Conservation (phyloP, 30 jellyfish, hydroid and myxozoan genomes). For the Hydractinia symbiolongicarpus region DNA sequence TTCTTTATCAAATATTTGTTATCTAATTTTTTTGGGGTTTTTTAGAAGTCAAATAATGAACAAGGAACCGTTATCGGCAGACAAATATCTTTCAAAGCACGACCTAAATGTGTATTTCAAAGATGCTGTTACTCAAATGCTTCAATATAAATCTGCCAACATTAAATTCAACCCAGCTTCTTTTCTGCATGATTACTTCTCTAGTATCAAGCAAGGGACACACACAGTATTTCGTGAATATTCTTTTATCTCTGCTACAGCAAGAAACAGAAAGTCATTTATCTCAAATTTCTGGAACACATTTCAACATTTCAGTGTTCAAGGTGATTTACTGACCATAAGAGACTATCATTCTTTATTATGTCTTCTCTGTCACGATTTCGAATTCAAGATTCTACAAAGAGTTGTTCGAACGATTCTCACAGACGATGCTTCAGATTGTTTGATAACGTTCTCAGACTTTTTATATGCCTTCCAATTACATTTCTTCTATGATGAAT, state of each 20-base stretch:
- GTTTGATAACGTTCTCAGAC: slow-evolving; percentile 58
- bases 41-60: too few species aligned
- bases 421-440: slow-evolving; percentile 71
- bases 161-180: slow-evolving; percentile 40
- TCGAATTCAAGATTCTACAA: slow-evolving; percentile 53
- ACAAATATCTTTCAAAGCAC: slow-evolving; percentile 1
- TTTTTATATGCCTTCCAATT: slow-evolving; percentile 65
- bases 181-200: slow-evolving; percentile 54
- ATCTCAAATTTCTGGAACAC: slow-evolving; percentile 54
- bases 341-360: slow-evolving; percentile 61
- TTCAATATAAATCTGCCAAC: slow-evolving; percentile 45
- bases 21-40: too few species aligned
- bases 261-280: slow-evolving; percentile 49
- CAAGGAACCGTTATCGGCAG: background rate
- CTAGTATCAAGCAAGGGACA: slow-evolving; percentile 51
- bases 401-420: slow-evolving; percentile 56
- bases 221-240: slow-evolving; percentile 51
- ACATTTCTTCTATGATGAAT: slow-evolving; percentile 45
- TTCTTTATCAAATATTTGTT: background rate
- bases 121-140: slow-evolving; percentile 56
- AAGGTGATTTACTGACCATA: slow-evolving; percentile 51
- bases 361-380: slow-evolving; percentile 56
- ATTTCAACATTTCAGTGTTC: slow-evolving; percentile 46
- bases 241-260: slow-evolving; percentile 45
- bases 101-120: background rate